Evolutionary conservation across 2,888 invertebrate genomes (phyloP).

Genomic region (Cheilosia vernalis): DNA sequence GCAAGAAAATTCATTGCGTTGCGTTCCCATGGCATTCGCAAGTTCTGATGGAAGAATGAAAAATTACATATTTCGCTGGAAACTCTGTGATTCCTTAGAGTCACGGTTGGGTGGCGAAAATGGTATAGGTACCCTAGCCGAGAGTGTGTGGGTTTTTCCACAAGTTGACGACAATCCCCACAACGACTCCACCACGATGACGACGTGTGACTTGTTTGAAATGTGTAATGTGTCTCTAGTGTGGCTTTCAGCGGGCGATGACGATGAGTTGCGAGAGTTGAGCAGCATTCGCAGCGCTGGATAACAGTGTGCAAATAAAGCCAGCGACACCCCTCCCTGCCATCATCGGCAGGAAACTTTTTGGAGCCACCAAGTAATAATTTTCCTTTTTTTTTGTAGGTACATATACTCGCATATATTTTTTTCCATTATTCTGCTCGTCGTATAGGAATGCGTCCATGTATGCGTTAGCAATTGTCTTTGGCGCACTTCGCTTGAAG

Average conservation of each 20-base stretch:
- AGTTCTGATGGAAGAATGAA: slow-evolving; percentile 30
- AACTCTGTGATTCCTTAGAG: slow-evolving; percentile 46
- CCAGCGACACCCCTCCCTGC: slow-evolving; percentile 15
- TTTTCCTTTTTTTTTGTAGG: slow-evolving; percentile 50
- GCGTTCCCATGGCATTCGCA: slow-evolving; percentile 54
- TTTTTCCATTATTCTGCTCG: slow-evolving; percentile 8
- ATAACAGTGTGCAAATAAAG: slow-evolving; percentile 51
- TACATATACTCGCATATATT: too few relatives aligned
- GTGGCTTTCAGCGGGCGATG: slow-evolving; percentile 70
- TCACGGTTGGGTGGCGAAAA: slow-evolving; percentile 28
- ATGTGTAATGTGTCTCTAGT: slow-evolving; percentile 75
- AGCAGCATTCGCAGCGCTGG: slow-evolving; percentile 48
- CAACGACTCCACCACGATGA: slow-evolving; percentile 19
- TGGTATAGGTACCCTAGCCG: slow-evolving; percentile 22
- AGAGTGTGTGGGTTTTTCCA: slow-evolving; percentile 64
- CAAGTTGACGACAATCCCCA: slow-evolving; percentile 52
- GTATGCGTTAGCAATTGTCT: slow-evolving; percentile 49
- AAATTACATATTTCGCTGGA: slow-evolving; percentile 54
- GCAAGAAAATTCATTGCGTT: slow-evolving; percentile 36
- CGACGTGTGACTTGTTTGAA: slow-evolving; percentile 70
- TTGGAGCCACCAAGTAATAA: slow-evolving; percentile 51
- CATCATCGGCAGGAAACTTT: slow-evolving; percentile 23
- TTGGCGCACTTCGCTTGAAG: slow-evolving; percentile 16
- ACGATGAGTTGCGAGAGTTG: slow-evolving; percentile 62
- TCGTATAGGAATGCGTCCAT: not conserved